A percentile compares a stretch with the other conserved stretches of the same genome.
These are phyloP conservation scores for Heteromurus nitidus DNA, from an alignment of 2,888 invertebrate species.

Conservation along the genomic window DNA sequence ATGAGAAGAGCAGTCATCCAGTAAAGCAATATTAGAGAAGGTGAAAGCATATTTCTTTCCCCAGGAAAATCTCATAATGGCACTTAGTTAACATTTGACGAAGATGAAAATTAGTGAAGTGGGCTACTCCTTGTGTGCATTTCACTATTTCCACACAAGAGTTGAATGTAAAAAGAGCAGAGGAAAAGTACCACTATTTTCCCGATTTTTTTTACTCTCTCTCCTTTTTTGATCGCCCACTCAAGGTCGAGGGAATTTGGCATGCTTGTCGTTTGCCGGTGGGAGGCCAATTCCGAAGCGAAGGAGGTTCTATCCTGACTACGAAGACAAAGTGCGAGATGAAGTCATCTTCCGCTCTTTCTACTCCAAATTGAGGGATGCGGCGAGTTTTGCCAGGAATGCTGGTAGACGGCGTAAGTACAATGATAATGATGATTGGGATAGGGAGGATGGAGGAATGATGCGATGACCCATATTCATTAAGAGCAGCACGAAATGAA, in stretches of 20 bases:
- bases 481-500: background rate
- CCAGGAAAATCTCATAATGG: too few species aligned
- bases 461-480: slow-evolving; percentile 23
- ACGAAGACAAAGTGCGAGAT: slow-evolving; percentile 83
- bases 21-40: background rate
- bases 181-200: too few species aligned
- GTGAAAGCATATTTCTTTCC: background rate
- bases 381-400: slow-evolving; percentile 76
- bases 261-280: slow-evolving; percentile 89
- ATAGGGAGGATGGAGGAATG: background rate
- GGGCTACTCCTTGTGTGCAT: background rate
- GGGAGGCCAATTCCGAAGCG: slow-evolving; percentile 86
- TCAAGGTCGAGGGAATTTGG: slow-evolving; percentile 87
- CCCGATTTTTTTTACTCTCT: background rate
- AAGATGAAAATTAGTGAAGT: slow-evolving; percentile 8
- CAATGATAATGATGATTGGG: slow-evolving; percentile 15
- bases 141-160: background rate
- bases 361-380: slow-evolving; percentile 88
- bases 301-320: slow-evolving; percentile 81
- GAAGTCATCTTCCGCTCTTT: slow-evolving; percentile 91
- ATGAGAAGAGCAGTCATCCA: background rate
- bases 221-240: slow-evolving; percentile 45
- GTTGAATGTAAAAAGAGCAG: background rate
- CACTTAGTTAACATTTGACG: background rate
- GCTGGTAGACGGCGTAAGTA: slow-evolving; percentile 50